A percentile compares a stretch with the other conserved stretches of the same genome.
phyloP scores from a whole-genome alignment of 2,888 invertebrate genomes.

The Zygaena filipendulae region DNA sequence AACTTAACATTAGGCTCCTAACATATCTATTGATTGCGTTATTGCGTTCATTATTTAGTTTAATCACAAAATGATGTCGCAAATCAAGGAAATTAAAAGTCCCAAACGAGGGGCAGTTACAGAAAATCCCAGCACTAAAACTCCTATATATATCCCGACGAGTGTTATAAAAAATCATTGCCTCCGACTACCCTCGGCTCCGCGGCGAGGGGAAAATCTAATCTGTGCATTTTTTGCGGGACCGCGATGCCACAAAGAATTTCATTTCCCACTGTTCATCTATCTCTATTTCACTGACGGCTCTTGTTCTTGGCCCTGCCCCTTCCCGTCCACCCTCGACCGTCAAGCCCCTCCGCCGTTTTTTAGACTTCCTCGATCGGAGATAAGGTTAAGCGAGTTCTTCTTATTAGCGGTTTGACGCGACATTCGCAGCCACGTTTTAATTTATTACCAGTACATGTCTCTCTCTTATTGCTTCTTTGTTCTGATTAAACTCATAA shows the following conservation, averaged over 20 bases:
- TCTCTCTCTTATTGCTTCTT: conserved; percentile 16
- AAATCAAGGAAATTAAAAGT: conserved; percentile 65
- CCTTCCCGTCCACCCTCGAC: conserved; percentile 25
- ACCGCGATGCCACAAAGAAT: conserved; percentile 71
- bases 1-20: too few relatives aligned
- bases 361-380: conserved; percentile 65
- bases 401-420: conserved; percentile 59
- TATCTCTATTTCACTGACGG: conserved; percentile 70
- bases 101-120: conserved; percentile 62
- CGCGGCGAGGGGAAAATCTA: conserved; percentile 66
- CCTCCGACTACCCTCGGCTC: conserved; percentile 59
- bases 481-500: too few relatives aligned
- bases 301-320: conserved; percentile 60
- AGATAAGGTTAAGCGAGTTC: conserved; percentile 66
- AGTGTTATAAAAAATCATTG: conserved; percentile 69
- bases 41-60: too few relatives aligned
- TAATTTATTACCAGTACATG: conserved; percentile 40
- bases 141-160: conserved; percentile 60
- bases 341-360: conserved; percentile 35
- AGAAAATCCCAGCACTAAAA: conserved; percentile 64
- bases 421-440: conserved; percentile 42
- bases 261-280: conserved; percentile 71
- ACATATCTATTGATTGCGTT: too few relatives aligned
- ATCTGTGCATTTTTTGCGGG: conserved; percentile 71
- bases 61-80: too few relatives aligned